A percentile compares a stretch with the other conserved stretches of the same genome.
These are phyloP conservation scores for Hippocampus barbouri DNA, from an alignment of 2,113 vertebrate genomes.

Conservation along the genomic window DNA sequence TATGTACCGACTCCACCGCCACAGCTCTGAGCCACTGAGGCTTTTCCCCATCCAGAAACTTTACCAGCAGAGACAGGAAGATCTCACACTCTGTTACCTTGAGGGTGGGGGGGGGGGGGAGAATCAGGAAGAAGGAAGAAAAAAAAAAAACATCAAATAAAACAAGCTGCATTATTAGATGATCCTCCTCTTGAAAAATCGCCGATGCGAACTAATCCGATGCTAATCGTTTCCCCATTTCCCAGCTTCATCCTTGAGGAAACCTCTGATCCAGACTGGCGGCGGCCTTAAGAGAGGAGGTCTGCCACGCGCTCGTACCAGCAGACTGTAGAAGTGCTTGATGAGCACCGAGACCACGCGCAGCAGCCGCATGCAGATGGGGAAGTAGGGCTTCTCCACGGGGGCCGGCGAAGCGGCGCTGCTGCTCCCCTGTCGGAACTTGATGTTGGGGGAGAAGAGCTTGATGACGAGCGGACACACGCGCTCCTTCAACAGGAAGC, in stretches of 20 bases:
- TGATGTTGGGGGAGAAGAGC: conserved; percentile 99
- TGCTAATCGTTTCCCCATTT: conserved; percentile 39
- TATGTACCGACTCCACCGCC: conserved; percentile 94
- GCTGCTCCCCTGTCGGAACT: conserved; percentile 92
- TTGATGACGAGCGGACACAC: conserved; percentile 99
- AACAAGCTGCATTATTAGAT: conserved; percentile 18
- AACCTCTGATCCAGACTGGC: conserved; percentile 6
- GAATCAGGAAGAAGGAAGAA: not conserved
- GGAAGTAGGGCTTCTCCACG: conserved; percentile 97
- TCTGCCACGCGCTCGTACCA: conserved; percentile 75
- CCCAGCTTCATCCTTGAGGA: conserved; percentile 13
- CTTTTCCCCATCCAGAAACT: conserved; percentile 98
- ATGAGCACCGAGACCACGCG: conserved; percentile 97
- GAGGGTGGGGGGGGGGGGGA: conserved; percentile 2
- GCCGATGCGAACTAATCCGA: conserved; percentile 27
- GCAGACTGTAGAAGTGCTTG: conserved; percentile 94
- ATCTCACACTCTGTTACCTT: conserved; percentile 99
- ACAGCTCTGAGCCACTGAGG: conserved; percentile 97
- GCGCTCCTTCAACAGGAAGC: conserved; percentile 95
- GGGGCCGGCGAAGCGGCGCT: conserved; percentile 87
- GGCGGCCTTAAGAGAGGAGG: not conserved
- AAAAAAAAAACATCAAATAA: conserved; percentile 6
- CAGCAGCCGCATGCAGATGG: conserved; percentile 97
- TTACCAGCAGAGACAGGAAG: conserved; percentile 95
- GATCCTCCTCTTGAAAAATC: conserved; percentile 6